Evolutionary conservation across 2,797 vertebrate genomes (phyloP).

Genomic region (Artibeus jamaicensis): DNA sequence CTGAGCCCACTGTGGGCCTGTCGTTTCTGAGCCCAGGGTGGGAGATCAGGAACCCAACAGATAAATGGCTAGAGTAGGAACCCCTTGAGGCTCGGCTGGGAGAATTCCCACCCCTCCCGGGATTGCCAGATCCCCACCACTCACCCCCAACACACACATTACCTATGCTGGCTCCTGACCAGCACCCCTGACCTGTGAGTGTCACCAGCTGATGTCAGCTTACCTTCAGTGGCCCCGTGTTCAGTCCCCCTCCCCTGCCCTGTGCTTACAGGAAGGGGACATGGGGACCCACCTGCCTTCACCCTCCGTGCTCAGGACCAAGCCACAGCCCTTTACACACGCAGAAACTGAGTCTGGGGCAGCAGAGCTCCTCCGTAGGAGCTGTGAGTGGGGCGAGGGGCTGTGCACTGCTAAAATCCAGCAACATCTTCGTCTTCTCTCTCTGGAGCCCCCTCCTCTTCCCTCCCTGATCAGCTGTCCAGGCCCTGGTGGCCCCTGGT

Average conservation of each 20-base stretch:
- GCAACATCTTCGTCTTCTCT: neutral
- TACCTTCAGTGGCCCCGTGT: no score
- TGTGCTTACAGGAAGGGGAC: neutral
- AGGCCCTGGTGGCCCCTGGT: conserved; percentile 66
- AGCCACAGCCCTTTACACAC: neutral
- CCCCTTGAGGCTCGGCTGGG: neutral
- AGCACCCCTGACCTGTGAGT: neutral
- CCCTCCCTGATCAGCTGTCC: neutral
- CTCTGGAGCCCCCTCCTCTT: neutral
- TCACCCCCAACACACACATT: neutral
- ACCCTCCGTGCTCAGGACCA: neutral
- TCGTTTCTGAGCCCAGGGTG: neutral
- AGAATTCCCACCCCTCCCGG: neutral
- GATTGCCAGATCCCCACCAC: no score
- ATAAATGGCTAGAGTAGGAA: neutral
- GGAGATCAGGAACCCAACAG: neutral
- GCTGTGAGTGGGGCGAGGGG: neutral
- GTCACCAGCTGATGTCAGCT: neutral
- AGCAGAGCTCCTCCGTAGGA: neutral
- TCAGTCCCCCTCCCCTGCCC: no score
- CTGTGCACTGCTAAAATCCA: neutral
- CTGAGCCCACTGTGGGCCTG: neutral
- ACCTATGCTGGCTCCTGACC: neutral
- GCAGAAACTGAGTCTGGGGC: neutral
- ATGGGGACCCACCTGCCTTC: neutral